Evolutionary conservation across 2,888 invertebrate genomes (phyloP).

Genomic region (Alviniconcha strummeri): DNA sequence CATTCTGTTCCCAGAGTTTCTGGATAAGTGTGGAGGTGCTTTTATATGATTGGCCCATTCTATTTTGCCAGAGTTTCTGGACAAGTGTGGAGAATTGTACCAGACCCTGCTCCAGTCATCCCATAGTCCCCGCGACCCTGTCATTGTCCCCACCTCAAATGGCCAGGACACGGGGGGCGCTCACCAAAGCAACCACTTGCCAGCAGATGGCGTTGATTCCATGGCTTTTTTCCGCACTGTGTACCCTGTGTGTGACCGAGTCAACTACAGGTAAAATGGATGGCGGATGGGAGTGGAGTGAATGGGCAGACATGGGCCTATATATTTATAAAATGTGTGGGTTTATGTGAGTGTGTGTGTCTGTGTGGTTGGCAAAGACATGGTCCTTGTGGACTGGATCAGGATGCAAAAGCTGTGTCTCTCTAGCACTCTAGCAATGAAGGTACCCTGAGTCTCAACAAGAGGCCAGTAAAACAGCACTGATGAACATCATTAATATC

Average conservation of each 20-base stretch:
- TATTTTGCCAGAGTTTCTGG: slow-evolving; percentile 63
- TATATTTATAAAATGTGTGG: neutral
- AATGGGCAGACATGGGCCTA: too few species aligned
- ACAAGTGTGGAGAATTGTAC: slow-evolving; percentile 65
- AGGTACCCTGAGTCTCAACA: too few species aligned
- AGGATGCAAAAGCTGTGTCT: too few species aligned
- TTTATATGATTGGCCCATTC: too few species aligned
- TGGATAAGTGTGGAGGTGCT: too few species aligned
- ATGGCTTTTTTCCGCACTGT: slow-evolving; percentile 68
- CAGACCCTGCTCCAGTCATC: slow-evolving; percentile 62
- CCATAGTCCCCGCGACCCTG: slow-evolving; percentile 65
- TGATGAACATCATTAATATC: too few species aligned
- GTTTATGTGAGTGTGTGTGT: neutral
- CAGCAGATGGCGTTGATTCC: slow-evolving; percentile 67
- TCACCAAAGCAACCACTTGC: slow-evolving; percentile 56
- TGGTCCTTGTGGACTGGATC: too few species aligned
- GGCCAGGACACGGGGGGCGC: slow-evolving; percentile 51
- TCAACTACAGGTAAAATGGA: slow-evolving; percentile 57
- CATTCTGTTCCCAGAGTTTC: too few species aligned
- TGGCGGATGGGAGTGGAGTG: too few species aligned
- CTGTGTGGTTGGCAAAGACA: too few species aligned
- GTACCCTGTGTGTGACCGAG: slow-evolving; percentile 63
- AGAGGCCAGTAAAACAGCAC: too few species aligned
- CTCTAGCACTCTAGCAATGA: too few species aligned
- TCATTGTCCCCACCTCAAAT: slow-evolving; percentile 69